Evolutionary conservation across 1,140 invertebrate genomes (phyloP), one percentile per base, ranked within the genome.

Genomic region (Megalonaias nervosa): DNA sequence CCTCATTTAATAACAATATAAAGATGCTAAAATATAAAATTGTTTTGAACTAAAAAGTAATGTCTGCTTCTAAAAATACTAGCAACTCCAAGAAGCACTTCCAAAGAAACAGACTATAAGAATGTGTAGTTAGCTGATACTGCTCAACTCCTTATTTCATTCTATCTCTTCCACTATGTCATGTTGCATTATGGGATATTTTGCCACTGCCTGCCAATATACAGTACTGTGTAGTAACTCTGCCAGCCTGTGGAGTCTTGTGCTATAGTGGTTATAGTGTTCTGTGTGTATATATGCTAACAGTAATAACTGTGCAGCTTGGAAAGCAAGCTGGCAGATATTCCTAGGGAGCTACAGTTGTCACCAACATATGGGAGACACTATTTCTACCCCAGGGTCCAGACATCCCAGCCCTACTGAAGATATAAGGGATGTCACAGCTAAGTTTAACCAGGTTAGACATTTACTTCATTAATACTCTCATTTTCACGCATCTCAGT

Each of bases 281-380:
- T 13, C 15, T 64, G 61, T 17, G 61, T 64, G 61, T 26, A 64
- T 26, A 64, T 64, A 64, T 64, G 61, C 13, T 26, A 21, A 64
- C 12, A 64, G 17, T n/a, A 64, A n/a, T 21, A 64, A 64, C 26
- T 64, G 61, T 16, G 26, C 17, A 12, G 26, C n/a, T 26, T 64
- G 26, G 26, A n/a, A 21, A 21, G n/a, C 26, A 64, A 21, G n/a
- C 26, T 21, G n/a, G 11, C 26, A 26, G 21, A 15, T 64, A 26
- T 21, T 15, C n/a, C 26, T 64, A 26, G 26, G 61, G 61, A 26
- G 61, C 61, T 21, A 19, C n/a, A 64, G 26, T 64, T 13, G n/a
- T 64, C 61, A 64, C 26, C 13, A 64, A 64, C n/a, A 13, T 64
- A 64, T 64, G 61, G 61, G 61, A 17, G 61, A 64, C n/a, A 64